Base-by-base conservation (phyloP, 2,797 vertebrate genomes). In the Miichthys miiuy region DNA sequence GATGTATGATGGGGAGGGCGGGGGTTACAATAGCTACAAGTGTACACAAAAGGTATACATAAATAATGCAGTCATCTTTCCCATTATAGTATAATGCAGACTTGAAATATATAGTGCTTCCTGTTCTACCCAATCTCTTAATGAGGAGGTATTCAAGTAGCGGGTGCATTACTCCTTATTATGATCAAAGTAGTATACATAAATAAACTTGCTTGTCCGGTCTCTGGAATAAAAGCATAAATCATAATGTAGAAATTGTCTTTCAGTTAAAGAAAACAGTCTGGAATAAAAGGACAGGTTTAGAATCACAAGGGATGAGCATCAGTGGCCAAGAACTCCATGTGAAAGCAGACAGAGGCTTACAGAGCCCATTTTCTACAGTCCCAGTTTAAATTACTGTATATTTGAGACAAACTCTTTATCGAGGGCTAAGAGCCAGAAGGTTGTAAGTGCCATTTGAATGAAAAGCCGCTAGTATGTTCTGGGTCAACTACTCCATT, bases 41-140 rank as follows among this genome's bases (percentile, higher is more conserved):
- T 55, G n/a, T 79, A 84, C 63, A 87, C 23, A 75, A 47, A 86
- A 79, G 81, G 52, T 10, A 64, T 30, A 56, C 52, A 87, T 87
- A 69, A 91, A 87, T 87, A 81, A 79, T 90, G 69, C 44, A 84
- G 54, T 80, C 74, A 74, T 83, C 56, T 72, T 82, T 88, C 34
- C 30, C 34, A 81, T 83, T 74, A 88, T 66, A 14, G 51, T 65
- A 72, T 81, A 81, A 90, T 76, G 42, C 47, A 81, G 38, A 80
- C 42, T 38, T 67, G 42, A 77, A 80, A 79, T 83, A 57, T 82
- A 82, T 71, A 71, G 58, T 47, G 23, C 58, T 63, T 27, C 11
- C 47, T 69, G 46, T 86, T 86, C 51, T 67, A 69, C 74, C 14
- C 56, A 52, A 73, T 42, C 54, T 69, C 72, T 76, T 85, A 90